These are phyloP conservation scores for Neostethus bicornis DNA, from an alignment of 2,797 vertebrate species.

Conservation along the genomic window DNA sequence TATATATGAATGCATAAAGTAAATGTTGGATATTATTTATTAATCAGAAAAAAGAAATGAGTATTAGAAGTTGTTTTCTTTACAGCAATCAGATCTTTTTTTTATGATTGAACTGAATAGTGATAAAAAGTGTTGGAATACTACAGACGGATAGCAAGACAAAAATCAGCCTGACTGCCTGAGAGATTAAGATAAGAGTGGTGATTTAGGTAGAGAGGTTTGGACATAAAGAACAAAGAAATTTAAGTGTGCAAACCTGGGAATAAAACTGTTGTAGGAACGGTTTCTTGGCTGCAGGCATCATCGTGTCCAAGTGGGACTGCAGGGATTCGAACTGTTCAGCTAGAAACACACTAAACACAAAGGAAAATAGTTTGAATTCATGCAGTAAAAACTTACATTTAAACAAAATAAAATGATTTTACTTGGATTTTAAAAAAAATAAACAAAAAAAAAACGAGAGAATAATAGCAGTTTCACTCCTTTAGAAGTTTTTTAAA, in stretches of 20 bases:
- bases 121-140: no score
- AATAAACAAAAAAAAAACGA: no score
- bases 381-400: neutral
- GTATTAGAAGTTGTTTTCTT: no score
- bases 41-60: no score
- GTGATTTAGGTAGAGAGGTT: neutral
- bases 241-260: slow-evolving; percentile 81
- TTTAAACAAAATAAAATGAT: no score
- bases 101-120: no score
- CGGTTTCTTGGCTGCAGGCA: slow-evolving; percentile 97
- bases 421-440: no score
- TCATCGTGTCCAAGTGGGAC: slow-evolving; percentile 94
- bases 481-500: neutral
- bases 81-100: no score
- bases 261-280: slow-evolving; percentile 99
- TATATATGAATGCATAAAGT: no score
- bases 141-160: neutral
- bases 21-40: no score
- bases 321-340: slow-evolving; percentile 98
- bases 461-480: neutral
- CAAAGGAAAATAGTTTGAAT: slow-evolving; percentile 7
- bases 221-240: slow-evolving; percentile 10
- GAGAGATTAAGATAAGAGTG: neutral
- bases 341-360: slow-evolving; percentile 91
- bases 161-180: neutral